A percentile compares a stretch with the other conserved stretches of the same genome.
phyloP scores from a whole-genome alignment of 2,113 vertebrate genomes.

The Burhinus oedicnemus region DNA sequence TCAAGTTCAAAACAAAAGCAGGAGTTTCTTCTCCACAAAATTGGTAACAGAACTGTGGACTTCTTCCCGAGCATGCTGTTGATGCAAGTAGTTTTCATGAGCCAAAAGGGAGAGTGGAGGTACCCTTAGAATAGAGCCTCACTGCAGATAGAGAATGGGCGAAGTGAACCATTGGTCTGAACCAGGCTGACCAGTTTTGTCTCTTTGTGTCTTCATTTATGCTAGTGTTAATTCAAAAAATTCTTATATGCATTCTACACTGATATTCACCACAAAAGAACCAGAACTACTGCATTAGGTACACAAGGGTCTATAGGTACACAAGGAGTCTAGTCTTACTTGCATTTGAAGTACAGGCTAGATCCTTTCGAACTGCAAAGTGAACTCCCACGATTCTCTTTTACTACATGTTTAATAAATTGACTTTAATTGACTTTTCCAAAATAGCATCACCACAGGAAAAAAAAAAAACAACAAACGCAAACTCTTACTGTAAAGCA shows the following conservation, averaged over 20 bases:
- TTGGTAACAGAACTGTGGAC: background rate
- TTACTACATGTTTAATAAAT: background rate
- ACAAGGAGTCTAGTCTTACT: background rate
- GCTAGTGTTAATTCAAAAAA: background rate
- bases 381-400: background rate
- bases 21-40: background rate
- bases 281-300: background rate
- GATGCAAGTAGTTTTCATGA: background rate
- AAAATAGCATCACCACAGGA: background rate
- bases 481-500: slow-evolving; percentile 18
- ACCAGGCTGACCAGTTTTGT: background rate
- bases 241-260: background rate
- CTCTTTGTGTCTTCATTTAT: background rate
- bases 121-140: background rate
- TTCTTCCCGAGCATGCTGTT: background rate
- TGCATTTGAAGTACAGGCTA: background rate
- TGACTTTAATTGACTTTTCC: background rate
- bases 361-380: background rate
- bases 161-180: background rate
- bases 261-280: background rate
- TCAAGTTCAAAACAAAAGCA: background rate
- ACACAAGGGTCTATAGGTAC: background rate
- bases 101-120: background rate
- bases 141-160: background rate
- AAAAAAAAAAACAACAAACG: background rate